Base-by-base conservation (phyloP, 64 coral and sea anemone genomes). In the Dendrophyllia cribrosa region DNA sequence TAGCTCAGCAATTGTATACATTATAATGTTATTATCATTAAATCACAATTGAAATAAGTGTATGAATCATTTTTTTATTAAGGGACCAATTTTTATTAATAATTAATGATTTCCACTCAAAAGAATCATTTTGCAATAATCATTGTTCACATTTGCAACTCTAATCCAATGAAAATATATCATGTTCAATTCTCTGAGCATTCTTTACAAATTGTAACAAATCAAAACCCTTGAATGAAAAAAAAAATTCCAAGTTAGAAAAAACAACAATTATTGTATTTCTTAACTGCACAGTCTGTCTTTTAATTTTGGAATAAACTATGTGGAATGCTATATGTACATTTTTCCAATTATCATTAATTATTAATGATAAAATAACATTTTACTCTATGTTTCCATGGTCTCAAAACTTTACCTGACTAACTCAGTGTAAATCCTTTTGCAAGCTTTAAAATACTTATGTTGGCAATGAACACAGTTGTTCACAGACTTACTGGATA, bases 311-410 rank as follows among this genome's bases (percentile, higher is more conserved):
- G 15, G 17, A 50, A 47, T 23, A 60, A 43, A 13, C 21, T 15
- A 23, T 79, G 53, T 79, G 45, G 63, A 84, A 51, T 4, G n/a
- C 14, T 66, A 45, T 17, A 24, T 15, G 34, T 34, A 34, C 34
- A 34, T 48, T 64, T 67, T 17, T 46, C 20, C 58, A 59, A 68
- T 34, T 34, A 34, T 43, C 47, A 68, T 84, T 67, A 84, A 84
- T 84, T 50, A 84, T 84, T 68, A 8, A 84, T 84, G 44, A 6
- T 47, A 3, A 67, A 68, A 67, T 50, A 68, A 84, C 43, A 84
- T 51, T 26, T 20, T 84, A 68, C 61, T 84, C 61, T 23, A 23
- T 67, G 80, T 84, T 84, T 50, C 80, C 80, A 84, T 84, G 80
- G 80, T 84, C 62, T 67, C 80, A 66, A 49, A 84, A 84, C 80